Percentiles rank a stretch among this genome's conserved stretches.
These are phyloP conservation scores for Vulpes lagopus DNA, from an alignment of 2,113 vertebrate genomes.

Conservation along the genomic window DNA sequence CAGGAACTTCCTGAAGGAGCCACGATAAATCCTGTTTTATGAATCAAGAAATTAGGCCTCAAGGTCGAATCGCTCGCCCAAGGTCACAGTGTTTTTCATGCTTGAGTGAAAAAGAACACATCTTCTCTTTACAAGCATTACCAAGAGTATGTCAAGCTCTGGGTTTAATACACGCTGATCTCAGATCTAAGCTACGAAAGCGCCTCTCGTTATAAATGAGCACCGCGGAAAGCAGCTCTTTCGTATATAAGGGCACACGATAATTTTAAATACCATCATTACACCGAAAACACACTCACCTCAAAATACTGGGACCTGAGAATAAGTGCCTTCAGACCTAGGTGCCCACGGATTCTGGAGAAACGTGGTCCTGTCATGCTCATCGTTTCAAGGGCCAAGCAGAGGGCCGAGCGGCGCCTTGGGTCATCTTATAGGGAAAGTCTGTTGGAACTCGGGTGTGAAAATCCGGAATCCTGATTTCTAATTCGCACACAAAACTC, in stretches of 20 bases:
- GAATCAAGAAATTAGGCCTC: neutral
- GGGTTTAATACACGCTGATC: neutral
- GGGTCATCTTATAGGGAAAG: neutral
- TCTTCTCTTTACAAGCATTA: neutral
- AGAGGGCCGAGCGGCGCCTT: neutral
- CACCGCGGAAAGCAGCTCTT: neutral
- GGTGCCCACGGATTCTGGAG: neutral
- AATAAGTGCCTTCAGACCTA: neutral
- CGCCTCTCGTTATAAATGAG: neutral
- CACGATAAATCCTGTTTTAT: neutral
- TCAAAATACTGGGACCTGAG: neutral
- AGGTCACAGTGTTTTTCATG: neutral
- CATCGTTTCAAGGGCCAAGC: neutral
- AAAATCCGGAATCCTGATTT: conserved; percentile 44
- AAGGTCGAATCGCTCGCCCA: neutral
- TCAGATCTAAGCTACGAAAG: neutral
- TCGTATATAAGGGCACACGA: neutral
- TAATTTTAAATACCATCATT: conserved; percentile 42
- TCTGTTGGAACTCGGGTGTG: neutral
- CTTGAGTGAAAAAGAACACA: neutral
- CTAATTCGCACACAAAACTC: neutral
- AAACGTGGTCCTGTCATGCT: neutral
- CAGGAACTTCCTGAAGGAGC: neutral
- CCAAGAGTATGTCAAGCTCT: neutral
- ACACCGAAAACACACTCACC: conserved; percentile 1